Evolutionary conservation across 2,888 invertebrate species (phyloP).

Genomic region (Amphipyra tragopoginis): DNA sequence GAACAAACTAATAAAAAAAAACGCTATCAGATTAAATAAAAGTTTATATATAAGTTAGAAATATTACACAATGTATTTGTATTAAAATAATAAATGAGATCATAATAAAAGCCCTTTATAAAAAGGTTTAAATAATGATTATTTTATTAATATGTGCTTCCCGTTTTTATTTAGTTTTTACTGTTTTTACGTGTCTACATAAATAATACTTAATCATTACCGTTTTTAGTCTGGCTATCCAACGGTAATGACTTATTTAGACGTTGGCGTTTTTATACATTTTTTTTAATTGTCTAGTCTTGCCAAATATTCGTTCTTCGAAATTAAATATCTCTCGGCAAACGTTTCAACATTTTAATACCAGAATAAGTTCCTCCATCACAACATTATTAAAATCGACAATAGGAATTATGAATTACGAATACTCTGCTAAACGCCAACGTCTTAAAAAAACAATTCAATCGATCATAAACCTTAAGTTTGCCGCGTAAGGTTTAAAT

Average conservation of each 20-base stretch:
- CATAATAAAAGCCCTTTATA: too few relatives aligned
- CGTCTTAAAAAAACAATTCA: not conserved
- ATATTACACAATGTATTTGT: too few relatives aligned
- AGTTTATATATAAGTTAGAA: not conserved
- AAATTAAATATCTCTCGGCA: constrained; percentile 1
- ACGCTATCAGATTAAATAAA: not conserved
- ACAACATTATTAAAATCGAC: constrained; percentile 38
- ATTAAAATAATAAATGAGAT: too few relatives aligned
- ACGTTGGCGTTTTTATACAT: not conserved
- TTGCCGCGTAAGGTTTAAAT: not conserved
- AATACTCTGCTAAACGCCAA: constrained; percentile 18
- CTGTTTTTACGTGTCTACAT: too few relatives aligned
- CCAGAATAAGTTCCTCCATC: constrained; percentile 22
- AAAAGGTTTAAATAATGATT: too few relatives aligned
- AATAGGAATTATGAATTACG: constrained; percentile 44
- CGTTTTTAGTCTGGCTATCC: too few relatives aligned
- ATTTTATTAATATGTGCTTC: too few relatives aligned
- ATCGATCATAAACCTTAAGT: not conserved
- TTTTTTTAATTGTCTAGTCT: not conserved
- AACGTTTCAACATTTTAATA: constrained; percentile 15
- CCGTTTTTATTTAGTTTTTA: too few relatives aligned
- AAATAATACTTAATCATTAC: too few relatives aligned
- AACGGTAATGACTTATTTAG: too few relatives aligned
- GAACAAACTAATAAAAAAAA: constrained; percentile 21
- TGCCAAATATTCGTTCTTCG: not conserved